Evolutionary conservation across 2,888 invertebrate species (phyloP), one percentile per base, ranked within the genome.

Genomic region (Thera obeliscata): DNA sequence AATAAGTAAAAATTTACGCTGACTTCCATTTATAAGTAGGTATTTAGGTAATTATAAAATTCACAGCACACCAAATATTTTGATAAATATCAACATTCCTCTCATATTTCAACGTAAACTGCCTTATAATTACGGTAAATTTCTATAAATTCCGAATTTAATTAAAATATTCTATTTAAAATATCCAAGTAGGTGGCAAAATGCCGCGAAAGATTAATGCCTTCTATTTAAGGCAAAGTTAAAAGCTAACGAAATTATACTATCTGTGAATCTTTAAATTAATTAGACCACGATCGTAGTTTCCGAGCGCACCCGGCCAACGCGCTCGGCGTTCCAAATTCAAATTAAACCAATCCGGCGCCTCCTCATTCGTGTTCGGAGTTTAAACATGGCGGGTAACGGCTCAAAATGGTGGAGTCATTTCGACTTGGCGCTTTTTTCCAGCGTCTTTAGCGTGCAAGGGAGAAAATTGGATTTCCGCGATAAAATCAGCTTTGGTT

Each of bases 401-500:
- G 87, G 89, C 87, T 88, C 87, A 82, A 88, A 93, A 91, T 86
- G 90, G 91, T 83, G 87, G 84, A 93, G 93, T 93, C 93, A 93
- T 92, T 69, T 90, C 93, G 88, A 88, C 90, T 93, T 90, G 88
- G 87, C 93, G 91, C 91, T 91, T 93, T 93, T 90, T 93, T 90
- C 89, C 87, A 84, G 86, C 90, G 91, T 93, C 93, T 93, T 92
- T 92, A 88, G 91, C 92, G 91, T 93, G 92, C 91, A 81, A 89
- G 90, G 91, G 91, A 91, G 93, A 93, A 93, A 93, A 93, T 93
- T 93, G 93, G 91, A 91, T 93, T 92, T 93, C 89, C 92, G 90
- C 89, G 93, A 92, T 93, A 92, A 93, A 93, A 93, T 93, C 93
- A 89, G 89, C 90, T 90, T 87, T 86, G 82, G 85, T 84, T 72